phyloP scores from a whole-genome alignment of 2,113 vertebrate species.

The Cyphomyrus plagiostoma region DNA sequence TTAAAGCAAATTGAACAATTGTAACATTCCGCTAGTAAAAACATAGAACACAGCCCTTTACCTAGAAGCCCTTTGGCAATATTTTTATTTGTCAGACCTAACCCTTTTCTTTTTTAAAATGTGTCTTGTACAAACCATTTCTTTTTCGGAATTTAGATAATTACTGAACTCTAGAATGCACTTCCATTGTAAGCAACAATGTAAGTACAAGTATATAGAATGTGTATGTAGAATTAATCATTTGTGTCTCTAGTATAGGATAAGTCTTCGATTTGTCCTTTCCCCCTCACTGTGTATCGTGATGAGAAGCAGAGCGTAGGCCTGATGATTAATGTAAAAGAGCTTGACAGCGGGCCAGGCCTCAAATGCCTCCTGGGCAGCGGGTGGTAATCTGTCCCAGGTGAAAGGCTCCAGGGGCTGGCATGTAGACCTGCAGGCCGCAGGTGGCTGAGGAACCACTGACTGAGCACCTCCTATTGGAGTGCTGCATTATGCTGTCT shows the following conservation, averaged over 20 bases:
- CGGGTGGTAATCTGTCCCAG: conserved; percentile 57
- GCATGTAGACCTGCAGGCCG: conserved; percentile 55
- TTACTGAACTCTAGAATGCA: background rate
- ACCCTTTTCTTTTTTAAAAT: background rate
- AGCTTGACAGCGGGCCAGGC: conserved; percentile 54
- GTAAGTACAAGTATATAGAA: background rate
- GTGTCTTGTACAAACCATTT: background rate
- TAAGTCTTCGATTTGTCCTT: conserved; percentile 10
- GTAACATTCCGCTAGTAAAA: background rate
- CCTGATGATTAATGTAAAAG: conserved; percentile 58
- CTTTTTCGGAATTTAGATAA: background rate
- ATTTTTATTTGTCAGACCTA: background rate
- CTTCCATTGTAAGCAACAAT: background rate
- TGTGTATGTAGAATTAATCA: background rate
- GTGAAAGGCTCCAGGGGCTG: conserved; percentile 58
- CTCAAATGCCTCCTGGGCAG: conserved; percentile 53
- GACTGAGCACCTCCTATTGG: background rate
- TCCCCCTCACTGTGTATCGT: conserved; percentile 20
- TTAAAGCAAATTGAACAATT: background rate
- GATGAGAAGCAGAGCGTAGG: conserved; percentile 31
- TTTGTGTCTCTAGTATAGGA: background rate
- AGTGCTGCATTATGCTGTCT: background rate
- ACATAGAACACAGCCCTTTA: background rate
- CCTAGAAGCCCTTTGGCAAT: background rate
- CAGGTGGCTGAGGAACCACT: conserved; percentile 53